phyloP scores from a whole-genome alignment of 2,888 invertebrate species.

The Steinernema carpocapsae region DNA sequence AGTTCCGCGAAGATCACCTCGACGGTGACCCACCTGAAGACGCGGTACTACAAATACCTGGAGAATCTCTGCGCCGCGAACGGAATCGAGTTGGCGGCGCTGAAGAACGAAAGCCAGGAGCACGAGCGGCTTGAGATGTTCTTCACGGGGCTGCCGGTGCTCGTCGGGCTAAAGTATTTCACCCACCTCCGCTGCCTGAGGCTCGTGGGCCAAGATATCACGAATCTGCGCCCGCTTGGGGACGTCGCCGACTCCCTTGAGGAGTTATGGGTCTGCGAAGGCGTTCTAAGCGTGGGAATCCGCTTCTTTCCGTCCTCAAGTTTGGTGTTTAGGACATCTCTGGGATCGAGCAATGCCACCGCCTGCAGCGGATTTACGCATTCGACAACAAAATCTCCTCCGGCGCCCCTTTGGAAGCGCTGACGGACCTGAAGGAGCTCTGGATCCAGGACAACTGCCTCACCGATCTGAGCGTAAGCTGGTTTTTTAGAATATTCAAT shows the following conservation, averaged over 20 bases:
- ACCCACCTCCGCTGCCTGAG: conserved; percentile 48
- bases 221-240: conserved; percentile 54
- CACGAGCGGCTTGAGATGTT: conserved; percentile 58
- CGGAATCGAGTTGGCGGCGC: conserved; percentile 58
- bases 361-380: conserved; percentile 55
- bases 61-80: conserved; percentile 61
- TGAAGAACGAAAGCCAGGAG: conserved; percentile 56
- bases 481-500: neutral
- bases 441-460: conserved; percentile 51
- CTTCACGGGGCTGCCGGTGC: conserved; percentile 60
- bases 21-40: conserved; percentile 54
- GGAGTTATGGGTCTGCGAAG: conserved; percentile 56
- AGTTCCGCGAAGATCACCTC: conserved; percentile 48
- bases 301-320: no score
- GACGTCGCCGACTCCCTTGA: conserved; percentile 60
- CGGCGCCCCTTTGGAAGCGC: conserved; percentile 42
- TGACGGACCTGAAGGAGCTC: conserved; percentile 50
- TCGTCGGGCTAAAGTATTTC: conserved; percentile 62
- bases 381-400: conserved; percentile 60
- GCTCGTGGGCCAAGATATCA: conserved; percentile 58
- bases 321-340: conserved; percentile 47
- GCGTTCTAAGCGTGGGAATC: neutral
- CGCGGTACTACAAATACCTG: conserved; percentile 61
- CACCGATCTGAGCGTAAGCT: conserved; percentile 42
- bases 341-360: conserved; percentile 56